A percentile compares a stretch with the other conserved stretches of the same genome.
Conservation (phyloP, 2,113 vertebrate species). For the Tretioscincus oriximinensis region DNA sequence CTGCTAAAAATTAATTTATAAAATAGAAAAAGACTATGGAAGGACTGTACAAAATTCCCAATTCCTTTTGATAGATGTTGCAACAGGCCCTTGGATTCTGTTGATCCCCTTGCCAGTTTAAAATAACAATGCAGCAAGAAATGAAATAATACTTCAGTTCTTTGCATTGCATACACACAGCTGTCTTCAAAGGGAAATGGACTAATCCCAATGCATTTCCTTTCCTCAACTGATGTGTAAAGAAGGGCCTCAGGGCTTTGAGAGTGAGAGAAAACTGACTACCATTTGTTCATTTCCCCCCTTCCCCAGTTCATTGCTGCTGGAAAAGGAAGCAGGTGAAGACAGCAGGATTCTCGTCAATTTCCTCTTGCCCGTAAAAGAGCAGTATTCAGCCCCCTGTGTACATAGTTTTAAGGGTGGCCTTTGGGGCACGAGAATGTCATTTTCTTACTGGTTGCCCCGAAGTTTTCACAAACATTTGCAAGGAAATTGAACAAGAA, state of each 20-base stretch:
- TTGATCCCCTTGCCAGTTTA: conserved; percentile 26
- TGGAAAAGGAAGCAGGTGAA: conserved; percentile 52
- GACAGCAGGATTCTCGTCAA: conserved; percentile 51
- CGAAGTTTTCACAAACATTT: not conserved
- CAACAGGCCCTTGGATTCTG: conserved; percentile 9
- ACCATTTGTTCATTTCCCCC: conserved; percentile 66
- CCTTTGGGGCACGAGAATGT: not conserved
- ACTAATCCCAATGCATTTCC: conserved; percentile 71
- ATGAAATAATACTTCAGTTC: conserved; percentile 58
- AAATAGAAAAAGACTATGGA: not conserved
- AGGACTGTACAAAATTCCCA: not conserved
- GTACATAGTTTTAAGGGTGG: conserved; percentile 18
- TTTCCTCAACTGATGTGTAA: conserved; percentile 62
- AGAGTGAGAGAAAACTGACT: conserved; percentile 47
- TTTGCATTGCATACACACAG: conserved; percentile 56
- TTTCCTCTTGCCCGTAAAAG: conserved; percentile 55
- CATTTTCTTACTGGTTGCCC: not conserved
- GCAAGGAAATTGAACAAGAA: not conserved
- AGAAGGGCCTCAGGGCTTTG: conserved; percentile 51
- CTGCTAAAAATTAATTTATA: conserved; percentile 26
- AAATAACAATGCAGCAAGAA: conserved; percentile 54
- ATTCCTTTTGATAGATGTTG: not conserved
- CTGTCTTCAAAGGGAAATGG: conserved; percentile 72
- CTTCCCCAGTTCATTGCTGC: conserved; percentile 56
- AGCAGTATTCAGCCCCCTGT: conserved; percentile 35